phyloP scores from a whole-genome alignment of 2,797 vertebrate species.

The Rousettus madagascariensis region DNA sequence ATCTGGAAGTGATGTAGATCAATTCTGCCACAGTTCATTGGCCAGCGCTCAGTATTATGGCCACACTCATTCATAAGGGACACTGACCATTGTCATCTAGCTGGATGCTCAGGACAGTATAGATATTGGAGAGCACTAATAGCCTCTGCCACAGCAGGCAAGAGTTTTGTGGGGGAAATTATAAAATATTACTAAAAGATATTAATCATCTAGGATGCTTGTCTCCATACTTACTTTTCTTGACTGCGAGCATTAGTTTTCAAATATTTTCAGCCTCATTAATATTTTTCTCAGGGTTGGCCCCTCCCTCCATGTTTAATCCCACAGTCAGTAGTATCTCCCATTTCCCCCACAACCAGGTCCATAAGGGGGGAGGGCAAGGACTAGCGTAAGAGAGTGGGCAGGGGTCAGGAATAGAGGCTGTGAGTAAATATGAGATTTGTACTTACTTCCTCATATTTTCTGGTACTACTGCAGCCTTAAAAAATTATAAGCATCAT shows the following conservation, averaged over 20 bases:
- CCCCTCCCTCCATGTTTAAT: background rate
- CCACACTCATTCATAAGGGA: background rate
- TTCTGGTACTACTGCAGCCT: background rate
- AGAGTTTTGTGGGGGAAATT: slow-evolving; percentile 10
- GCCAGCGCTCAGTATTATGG: background rate
- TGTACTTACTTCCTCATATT: slow-evolving; percentile 34
- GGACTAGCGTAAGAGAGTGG: background rate
- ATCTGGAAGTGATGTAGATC: background rate
- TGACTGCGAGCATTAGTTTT: background rate
- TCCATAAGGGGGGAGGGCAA: background rate
- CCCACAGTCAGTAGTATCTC: background rate
- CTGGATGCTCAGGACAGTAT: background rate
- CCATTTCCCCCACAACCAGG: background rate
- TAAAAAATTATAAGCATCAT: background rate
- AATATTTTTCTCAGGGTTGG: background rate
- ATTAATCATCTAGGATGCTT: background rate
- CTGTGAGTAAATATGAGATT: background rate
- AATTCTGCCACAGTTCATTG: slow-evolving; percentile 27
- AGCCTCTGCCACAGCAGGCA: background rate
- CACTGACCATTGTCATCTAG: background rate
- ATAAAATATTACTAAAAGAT: background rate
- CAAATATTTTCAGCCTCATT: background rate
- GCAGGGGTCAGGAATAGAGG: background rate
- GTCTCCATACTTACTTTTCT: slow-evolving; percentile 5
- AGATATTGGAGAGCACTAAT: background rate